Percentiles rank a stretch among this genome's conserved stretches.
These are phyloP conservation scores for Caligus rogercresseyi DNA, from an alignment of 1,140 invertebrate genomes.

Conservation along the genomic window DNA sequence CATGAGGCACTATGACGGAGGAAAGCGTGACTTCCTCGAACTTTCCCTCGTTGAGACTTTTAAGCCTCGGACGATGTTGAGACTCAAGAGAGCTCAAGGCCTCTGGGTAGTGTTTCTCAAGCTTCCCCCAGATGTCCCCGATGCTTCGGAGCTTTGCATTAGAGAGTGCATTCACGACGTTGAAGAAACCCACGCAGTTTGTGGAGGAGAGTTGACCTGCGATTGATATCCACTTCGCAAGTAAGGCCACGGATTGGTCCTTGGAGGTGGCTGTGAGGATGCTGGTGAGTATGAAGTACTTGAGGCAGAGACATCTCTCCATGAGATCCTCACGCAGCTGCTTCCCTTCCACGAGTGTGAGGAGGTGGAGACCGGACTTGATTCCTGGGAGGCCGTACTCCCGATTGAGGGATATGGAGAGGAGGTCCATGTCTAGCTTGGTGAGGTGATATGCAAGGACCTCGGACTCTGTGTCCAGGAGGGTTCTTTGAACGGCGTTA, in stretches of 20 bases:
- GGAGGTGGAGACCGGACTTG: constrained; percentile 1
- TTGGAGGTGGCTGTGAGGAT: not conserved
- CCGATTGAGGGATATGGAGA: not conserved
- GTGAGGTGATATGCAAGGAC: constrained; percentile 5
- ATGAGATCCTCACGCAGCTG: constrained; percentile 6
- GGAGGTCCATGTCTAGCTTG: constrained; percentile 5
- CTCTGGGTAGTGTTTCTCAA: constrained; percentile 4
- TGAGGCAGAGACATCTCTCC: constrained; percentile 2
- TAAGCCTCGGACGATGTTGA: not conserved
- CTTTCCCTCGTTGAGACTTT: constrained; percentile 1
- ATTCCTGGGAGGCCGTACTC: constrained; percentile 5
- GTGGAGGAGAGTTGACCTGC: not conserved
- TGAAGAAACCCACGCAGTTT: not conserved
- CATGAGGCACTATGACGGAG: not conserved
- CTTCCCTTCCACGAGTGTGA: constrained; percentile 9
- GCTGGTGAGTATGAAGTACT: not conserved
- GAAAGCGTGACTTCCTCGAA: not conserved
- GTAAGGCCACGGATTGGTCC: not conserved
- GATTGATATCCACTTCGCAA: constrained; percentile 1
- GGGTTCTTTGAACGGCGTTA: not conserved
- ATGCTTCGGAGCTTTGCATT: not conserved
- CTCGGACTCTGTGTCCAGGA: not conserved
- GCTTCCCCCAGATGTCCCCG: not conserved
- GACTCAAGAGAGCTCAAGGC: not conserved
- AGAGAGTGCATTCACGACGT: not conserved